These are phyloP conservation scores for Resseliella maxima DNA, from an alignment of 2,888 invertebrate genomes.

Conservation along the genomic window DNA sequence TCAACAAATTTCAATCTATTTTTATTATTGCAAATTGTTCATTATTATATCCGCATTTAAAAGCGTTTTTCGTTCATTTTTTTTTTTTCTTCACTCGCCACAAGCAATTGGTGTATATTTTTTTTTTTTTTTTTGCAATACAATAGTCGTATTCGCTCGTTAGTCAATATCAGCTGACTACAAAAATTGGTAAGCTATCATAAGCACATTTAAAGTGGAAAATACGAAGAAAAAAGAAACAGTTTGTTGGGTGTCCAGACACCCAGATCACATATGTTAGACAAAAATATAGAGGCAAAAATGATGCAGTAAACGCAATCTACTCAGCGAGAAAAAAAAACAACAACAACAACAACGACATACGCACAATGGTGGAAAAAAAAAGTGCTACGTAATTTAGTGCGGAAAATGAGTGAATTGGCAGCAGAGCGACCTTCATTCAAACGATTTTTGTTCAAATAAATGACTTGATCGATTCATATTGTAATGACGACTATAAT, in stretches of 20 bases:
- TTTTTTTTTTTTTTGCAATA: too few relatives aligned
- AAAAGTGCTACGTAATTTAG: constrained; percentile 20
- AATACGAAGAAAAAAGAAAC: too few relatives aligned
- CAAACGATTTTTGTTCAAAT: neutral
- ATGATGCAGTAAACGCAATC: too few relatives aligned
- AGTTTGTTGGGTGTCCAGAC: too few relatives aligned
- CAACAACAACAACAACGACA: neutral
- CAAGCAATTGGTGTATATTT: neutral
- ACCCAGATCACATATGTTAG: too few relatives aligned
- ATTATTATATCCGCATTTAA: constrained; percentile 17
- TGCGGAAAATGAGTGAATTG: constrained; percentile 34
- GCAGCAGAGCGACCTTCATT: constrained; percentile 1
- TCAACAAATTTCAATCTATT: constrained; percentile 16
- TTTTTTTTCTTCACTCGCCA: neutral
- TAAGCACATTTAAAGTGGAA: too few relatives aligned
- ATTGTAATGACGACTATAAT: neutral
- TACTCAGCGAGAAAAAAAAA: too few relatives aligned
- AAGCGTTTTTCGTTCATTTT: neutral
- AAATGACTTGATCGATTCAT: constrained; percentile 4
- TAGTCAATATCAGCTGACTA: too few relatives aligned
- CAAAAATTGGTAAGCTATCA: too few relatives aligned
- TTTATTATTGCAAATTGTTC: neutral
- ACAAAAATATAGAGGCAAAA: too few relatives aligned
- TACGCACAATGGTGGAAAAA: neutral
- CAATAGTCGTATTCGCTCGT: too few relatives aligned